Conservation (phyloP, 2,113 vertebrate genomes). For the Sakesphorus luctuosus region DNA sequence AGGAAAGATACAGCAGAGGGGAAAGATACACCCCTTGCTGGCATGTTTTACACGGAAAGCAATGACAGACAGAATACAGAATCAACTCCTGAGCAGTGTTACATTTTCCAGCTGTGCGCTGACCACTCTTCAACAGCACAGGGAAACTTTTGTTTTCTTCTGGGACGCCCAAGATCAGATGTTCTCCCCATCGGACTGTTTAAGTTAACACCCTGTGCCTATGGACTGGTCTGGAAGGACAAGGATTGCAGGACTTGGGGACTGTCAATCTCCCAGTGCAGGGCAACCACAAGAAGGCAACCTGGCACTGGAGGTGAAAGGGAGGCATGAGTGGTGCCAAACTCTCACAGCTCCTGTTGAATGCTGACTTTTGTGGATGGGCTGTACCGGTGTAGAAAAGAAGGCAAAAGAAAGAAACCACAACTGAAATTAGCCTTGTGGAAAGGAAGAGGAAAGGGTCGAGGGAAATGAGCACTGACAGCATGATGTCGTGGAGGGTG, state of each 20-base stretch:
- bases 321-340: too few relatives aligned
- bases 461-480: not conserved
- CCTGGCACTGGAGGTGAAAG: not conserved
- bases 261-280: not conserved
- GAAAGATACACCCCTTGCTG: not conserved
- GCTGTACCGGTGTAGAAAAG: not conserved
- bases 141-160: fast-evolving
- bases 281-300: not conserved
- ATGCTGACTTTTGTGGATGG: not conserved
- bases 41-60: not conserved
- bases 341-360: not conserved
- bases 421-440: not conserved
- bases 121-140: not conserved
- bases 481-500: fast-evolving
- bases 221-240: not conserved
- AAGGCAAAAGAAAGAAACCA: not conserved
- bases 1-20: not conserved
- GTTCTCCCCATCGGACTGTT: not conserved
- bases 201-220: not conserved
- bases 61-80: not conserved
- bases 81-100: fast-evolving
- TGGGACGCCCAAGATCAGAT: not conserved
- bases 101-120: not conserved
- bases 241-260: not conserved
- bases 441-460: not conserved